A percentile compares a stretch with the other conserved stretches of the same genome.
These are phyloP conservation scores for Galbula dea DNA, from an alignment of 2,113 vertebrate species.

Conservation along the genomic window DNA sequence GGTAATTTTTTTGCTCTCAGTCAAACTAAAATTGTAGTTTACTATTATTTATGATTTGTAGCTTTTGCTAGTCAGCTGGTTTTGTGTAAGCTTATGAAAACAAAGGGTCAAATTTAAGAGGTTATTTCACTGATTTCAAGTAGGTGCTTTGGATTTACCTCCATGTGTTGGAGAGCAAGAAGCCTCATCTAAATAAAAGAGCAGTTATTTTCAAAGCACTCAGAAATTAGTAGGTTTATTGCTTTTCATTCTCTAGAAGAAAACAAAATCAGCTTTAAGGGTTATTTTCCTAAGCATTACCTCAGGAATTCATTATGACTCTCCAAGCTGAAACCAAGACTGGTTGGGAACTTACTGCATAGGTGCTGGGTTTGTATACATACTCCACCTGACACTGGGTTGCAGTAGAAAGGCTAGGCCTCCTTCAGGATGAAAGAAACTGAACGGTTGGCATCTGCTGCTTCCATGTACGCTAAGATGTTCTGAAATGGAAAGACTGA, in stretches of 20 bases:
- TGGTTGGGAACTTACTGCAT: not conserved
- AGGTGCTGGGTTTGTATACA: not conserved
- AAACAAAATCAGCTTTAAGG: not conserved
- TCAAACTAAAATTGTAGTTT: not conserved
- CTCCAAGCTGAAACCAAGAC: not conserved
- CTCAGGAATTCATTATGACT: not conserved
- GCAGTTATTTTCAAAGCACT: not conserved
- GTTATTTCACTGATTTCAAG: conserved; percentile 5
- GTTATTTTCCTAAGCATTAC: not conserved
- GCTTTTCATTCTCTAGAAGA: not conserved
- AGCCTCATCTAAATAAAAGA: not conserved
- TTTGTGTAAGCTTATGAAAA: not conserved
- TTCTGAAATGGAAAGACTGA: not conserved
- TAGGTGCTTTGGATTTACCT: conserved; percentile 18
- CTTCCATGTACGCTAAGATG: not conserved
- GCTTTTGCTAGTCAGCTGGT: not conserved
- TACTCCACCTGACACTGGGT: not conserved
- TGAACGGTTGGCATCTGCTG: not conserved
- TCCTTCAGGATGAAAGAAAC: not conserved
- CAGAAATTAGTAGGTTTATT: not conserved
- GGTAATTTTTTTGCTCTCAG: not conserved
- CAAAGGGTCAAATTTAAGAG: not conserved
- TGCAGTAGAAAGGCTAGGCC: not conserved
- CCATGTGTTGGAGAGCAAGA: not conserved
- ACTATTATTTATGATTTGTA: conserved; percentile 14